phyloP scores from a whole-genome alignment of 1,140 invertebrate species.

The Panagrolaimus sp. region DNA sequence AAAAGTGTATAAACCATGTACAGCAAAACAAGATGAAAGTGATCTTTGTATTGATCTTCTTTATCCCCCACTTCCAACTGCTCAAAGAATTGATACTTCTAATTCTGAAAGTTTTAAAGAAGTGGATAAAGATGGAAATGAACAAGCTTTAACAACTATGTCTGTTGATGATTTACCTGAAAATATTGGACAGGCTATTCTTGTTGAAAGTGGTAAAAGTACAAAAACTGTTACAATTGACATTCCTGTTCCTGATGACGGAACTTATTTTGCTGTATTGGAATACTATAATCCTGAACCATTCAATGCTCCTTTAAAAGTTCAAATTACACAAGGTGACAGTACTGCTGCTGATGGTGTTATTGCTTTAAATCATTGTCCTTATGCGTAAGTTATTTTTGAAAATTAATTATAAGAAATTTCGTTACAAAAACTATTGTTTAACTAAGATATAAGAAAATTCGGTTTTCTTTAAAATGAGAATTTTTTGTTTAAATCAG shows the following conservation, averaged over 20 bases:
- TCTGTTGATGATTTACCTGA: constrained; percentile 41
- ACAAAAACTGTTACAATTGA: constrained; percentile 67
- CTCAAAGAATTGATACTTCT: constrained; percentile 26
- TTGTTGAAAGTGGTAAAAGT: constrained; percentile 65
- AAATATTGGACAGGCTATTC: constrained; percentile 49
- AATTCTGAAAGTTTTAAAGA: constrained; percentile 24
- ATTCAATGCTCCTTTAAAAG: constrained; percentile 25
- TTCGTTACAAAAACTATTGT: too few species aligned
- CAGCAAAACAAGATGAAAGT: constrained; percentile 38
- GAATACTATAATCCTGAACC: constrained; percentile 67
- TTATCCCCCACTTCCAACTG: constrained; percentile 47
- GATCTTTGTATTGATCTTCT: constrained; percentile 58
- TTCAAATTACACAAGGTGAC: constrained; percentile 35
- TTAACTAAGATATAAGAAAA: too few species aligned
- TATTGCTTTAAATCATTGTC: constrained; percentile 49
- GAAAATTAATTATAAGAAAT: too few species aligned
- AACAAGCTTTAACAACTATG: constrained; percentile 46
- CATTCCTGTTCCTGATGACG: constrained; percentile 68
- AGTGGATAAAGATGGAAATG: constrained; percentile 61
- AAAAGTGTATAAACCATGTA: constrained; percentile 77
- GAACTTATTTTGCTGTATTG: constrained; percentile 71
- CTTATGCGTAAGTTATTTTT: constrained; percentile 30
- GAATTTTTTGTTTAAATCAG: too few species aligned
- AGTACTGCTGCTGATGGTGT: constrained; percentile 48
- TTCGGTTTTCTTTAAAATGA: too few species aligned